A percentile compares a stretch with the other conserved stretches of the same genome.
Conservation (phyloP, 1,140 invertebrate genomes). For the Aricia agestis region DNA sequence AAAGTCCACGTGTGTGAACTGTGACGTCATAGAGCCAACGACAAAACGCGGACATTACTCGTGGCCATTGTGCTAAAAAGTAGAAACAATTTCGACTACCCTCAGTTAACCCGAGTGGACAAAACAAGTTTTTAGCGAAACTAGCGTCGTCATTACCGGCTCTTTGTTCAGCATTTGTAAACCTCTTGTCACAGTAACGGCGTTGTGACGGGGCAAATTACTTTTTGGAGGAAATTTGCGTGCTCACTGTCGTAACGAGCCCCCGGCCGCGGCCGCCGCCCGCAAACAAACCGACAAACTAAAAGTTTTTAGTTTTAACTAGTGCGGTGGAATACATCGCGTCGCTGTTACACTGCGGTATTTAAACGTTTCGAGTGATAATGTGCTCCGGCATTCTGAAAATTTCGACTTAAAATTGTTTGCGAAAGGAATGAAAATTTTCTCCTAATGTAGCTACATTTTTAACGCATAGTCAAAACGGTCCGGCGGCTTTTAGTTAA, state of each 20-base stretch:
- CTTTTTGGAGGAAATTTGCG: conserved; percentile 53
- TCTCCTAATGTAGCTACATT: conserved; percentile 14
- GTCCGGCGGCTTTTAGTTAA: background rate
- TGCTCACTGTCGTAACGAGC: conserved; percentile 49
- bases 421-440: conserved; percentile 12
- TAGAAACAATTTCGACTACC: conserved; percentile 23
- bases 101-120: conserved; percentile 22
- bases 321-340: conserved; percentile 38
- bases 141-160: conserved; percentile 58
- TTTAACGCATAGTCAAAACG: background rate
- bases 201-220: conserved; percentile 64
- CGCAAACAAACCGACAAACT: conserved; percentile 54
- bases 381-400: conserved; percentile 17
- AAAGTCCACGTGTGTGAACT: background rate
- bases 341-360: conserved; percentile 36
- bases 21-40: background rate
- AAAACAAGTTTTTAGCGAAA: conserved; percentile 38
- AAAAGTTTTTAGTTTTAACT: conserved; percentile 60
- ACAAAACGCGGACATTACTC: background rate
- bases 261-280: conserved; percentile 13
- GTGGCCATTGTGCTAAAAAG: conserved; percentile 23
- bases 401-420: conserved; percentile 8
- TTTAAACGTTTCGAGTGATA: conserved; percentile 33
- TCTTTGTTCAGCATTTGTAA: conserved; percentile 64
- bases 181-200: conserved; percentile 31